Conservation (phyloP, 2,113 vertebrate genomes). For the Xenus cinereus region DNA sequence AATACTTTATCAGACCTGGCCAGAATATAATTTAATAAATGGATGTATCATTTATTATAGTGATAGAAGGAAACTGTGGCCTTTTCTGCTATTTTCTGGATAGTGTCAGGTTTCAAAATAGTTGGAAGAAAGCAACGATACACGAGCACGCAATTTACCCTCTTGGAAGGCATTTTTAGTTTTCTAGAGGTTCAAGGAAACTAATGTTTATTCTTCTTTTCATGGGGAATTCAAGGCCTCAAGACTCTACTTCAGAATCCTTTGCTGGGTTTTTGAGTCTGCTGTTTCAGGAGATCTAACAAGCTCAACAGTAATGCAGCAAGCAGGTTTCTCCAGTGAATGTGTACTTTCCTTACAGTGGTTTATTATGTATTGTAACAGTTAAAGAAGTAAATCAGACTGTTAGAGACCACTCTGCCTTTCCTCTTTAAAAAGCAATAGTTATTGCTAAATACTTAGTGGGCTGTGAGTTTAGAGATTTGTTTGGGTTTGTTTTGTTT, state of each 20-base stretch:
- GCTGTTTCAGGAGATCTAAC: neutral
- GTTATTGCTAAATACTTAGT: neutral
- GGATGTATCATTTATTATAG: neutral
- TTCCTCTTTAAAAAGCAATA: neutral
- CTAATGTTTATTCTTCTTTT: neutral
- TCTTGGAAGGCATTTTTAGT: neutral
- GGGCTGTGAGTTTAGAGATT: neutral
- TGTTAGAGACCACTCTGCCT: neutral
- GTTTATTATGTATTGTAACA: neutral
- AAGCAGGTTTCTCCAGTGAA: neutral
- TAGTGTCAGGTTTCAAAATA: neutral
- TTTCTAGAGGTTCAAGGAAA: neutral
- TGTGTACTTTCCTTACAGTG: neutral
- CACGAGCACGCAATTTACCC: neutral
- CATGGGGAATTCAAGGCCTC: neutral
- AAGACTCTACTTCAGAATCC: neutral
- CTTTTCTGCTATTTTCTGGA: neutral
- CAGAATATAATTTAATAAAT: neutral
- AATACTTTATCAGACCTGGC: neutral
- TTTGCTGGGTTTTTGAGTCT: neutral
- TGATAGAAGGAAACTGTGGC: neutral
- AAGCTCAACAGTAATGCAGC: neutral
- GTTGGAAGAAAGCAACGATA: neutral
- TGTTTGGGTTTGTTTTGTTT: neutral
- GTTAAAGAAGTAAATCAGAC: neutral